Conservation (phyloP, 2,113 vertebrate species). For the Patagioenas fasciata region DNA sequence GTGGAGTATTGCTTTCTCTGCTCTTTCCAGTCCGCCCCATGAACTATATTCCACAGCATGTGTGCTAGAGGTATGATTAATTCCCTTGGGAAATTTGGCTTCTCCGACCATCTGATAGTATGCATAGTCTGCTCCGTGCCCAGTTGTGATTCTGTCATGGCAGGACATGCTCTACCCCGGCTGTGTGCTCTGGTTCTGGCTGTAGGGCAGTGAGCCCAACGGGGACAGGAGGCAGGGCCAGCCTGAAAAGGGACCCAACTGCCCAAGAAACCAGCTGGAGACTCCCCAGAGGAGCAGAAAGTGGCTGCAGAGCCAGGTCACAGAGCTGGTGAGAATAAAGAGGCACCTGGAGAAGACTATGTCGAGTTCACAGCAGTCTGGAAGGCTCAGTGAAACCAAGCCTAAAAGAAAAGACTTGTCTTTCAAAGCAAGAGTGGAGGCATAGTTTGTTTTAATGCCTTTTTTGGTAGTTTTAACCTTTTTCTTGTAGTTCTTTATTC, state of each 20-base stretch:
- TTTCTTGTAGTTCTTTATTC: neutral
- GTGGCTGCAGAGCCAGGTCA: neutral
- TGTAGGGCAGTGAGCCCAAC: neutral
- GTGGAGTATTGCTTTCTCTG: neutral
- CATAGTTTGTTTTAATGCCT: neutral
- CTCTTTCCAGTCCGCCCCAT: neutral
- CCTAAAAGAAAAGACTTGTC: neutral
- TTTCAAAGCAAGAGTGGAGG: neutral
- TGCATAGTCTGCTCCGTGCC: neutral
- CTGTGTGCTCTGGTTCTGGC: neutral
- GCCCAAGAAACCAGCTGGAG: neutral
- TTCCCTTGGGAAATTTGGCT: neutral
- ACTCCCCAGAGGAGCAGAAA: neutral
- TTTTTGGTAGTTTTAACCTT: neutral
- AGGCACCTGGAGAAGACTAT: neutral
- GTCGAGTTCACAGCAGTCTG: neutral
- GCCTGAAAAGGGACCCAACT: accelerated
- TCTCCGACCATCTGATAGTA: neutral
- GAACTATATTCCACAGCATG: neutral
- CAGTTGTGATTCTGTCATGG: neutral
- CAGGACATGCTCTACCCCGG: accelerated
- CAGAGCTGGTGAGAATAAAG: neutral
- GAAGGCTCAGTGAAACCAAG: neutral
- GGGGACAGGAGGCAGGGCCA: neutral
- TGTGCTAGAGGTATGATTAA: neutral